These are phyloP conservation scores for Tribolium freemani DNA, from an alignment of 2,888 invertebrate genomes.

Conservation along the genomic window DNA sequence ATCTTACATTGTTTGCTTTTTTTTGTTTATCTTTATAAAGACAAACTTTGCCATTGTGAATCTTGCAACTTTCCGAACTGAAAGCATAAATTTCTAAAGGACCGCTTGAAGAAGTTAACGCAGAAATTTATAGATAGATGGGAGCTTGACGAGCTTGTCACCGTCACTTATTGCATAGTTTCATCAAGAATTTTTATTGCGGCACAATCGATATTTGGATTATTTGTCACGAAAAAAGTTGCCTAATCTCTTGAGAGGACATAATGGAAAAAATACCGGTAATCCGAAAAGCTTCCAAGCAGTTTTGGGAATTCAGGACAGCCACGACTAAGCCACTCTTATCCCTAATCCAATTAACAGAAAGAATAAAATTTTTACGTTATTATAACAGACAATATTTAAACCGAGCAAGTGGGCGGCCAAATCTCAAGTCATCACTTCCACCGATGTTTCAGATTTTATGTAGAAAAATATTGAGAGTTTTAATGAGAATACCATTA, in stretches of 20 bases:
- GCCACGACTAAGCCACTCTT: background rate
- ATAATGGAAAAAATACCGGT: background rate
- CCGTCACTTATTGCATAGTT: background rate
- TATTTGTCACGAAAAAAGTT: background rate
- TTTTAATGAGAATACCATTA: too few relatives aligned
- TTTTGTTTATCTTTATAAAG: conserved; percentile 41
- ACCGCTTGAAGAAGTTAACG: background rate
- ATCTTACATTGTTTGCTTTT: conserved; percentile 38
- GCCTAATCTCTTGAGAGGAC: background rate
- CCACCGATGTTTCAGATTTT: too few relatives aligned
- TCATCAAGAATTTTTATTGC: background rate
- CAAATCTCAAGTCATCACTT: background rate
- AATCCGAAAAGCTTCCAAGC: background rate
- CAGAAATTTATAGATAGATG: background rate
- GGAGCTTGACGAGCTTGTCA: background rate
- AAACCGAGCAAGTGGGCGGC: background rate
- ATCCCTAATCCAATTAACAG: background rate
- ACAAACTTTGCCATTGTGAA: conserved; percentile 37
- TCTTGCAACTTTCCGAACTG: background rate
- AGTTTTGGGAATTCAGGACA: background rate
- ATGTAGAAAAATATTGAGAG: too few relatives aligned
- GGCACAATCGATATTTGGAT: background rate
- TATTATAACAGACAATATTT: background rate
- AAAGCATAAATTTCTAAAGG: conserved; percentile 5
- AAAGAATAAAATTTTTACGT: conserved; percentile 2